Evolutionary conservation across 2,888 invertebrate genomes (phyloP).

Genomic region (Esperia sulphurella): DNA sequence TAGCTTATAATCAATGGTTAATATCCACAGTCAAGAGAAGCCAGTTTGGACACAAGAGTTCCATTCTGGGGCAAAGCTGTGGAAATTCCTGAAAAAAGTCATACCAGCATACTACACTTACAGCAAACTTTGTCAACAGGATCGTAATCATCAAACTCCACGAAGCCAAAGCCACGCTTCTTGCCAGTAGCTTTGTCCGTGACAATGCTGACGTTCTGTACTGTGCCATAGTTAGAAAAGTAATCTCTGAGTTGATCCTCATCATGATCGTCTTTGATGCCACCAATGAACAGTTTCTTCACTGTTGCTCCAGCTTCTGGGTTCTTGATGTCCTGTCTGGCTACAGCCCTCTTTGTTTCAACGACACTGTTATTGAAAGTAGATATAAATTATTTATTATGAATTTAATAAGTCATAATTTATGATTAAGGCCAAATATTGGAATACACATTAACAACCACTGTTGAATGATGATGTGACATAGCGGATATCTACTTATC

Average conservation of each 20-base stretch:
- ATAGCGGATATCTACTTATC: too few species aligned
- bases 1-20: conserved; percentile 70
- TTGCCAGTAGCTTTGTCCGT: conserved; percentile 96
- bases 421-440: too few species aligned
- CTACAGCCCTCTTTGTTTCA: conserved; percentile 98
- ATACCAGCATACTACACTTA: conserved; percentile 75
- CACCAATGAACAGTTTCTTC: conserved; percentile 96
- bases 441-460: too few species aligned
- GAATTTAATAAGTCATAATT: too few species aligned
- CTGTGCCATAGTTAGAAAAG: conserved; percentile 90
- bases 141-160: conserved; percentile 98
- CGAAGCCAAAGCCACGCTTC: conserved; percentile 97
- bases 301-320: conserved; percentile 96
- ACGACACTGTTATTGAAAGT: conserved; percentile 83
- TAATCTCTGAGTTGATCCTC: conserved; percentile 93
- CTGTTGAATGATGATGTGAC: too few species aligned
- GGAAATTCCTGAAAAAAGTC: conserved; percentile 26
- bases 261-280: conserved; percentile 95
- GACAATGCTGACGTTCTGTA: conserved; percentile 92
- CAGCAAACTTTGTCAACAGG: conserved; percentile 97
- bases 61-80: conserved; percentile 76
- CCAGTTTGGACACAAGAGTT: conserved; percentile 61
- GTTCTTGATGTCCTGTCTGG: conserved; percentile 93
- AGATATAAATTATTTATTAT: too few species aligned
- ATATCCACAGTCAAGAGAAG: conserved; percentile 75